phyloP scores from a whole-genome alignment of 1,140 invertebrate genomes.

The Dendroctonus ponderosae region DNA sequence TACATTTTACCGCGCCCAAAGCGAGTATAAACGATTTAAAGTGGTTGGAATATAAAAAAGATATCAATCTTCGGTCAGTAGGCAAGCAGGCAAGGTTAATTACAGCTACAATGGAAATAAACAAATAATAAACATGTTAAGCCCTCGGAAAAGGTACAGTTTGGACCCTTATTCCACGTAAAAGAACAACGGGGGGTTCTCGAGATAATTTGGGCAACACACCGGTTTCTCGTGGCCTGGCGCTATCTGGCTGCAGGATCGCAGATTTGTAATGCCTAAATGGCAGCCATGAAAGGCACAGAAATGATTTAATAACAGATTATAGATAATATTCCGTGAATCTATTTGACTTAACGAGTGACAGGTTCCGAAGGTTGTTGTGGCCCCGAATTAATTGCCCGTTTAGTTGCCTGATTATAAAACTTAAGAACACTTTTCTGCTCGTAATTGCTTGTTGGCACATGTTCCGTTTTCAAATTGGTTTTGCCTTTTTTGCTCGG shows the following conservation, averaged over 20 bases:
- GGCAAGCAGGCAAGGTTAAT: too few species aligned
- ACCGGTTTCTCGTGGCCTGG: constrained; percentile 19
- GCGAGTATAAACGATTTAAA: too few species aligned
- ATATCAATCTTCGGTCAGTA: too few species aligned
- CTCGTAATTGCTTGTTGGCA: constrained; percentile 20
- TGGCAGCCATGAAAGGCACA: constrained; percentile 31
- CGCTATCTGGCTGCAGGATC: constrained; percentile 24
- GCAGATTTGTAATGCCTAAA: constrained; percentile 31
- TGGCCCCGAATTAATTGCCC: constrained; percentile 16
- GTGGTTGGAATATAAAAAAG: too few species aligned
- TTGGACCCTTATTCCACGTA: constrained; percentile 28
- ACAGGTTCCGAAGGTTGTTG: constrained; percentile 21
- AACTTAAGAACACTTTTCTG: constrained; percentile 3
- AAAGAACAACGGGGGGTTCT: constrained; percentile 12
- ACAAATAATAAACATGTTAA: constrained; percentile 25
- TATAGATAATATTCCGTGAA: constrained; percentile 33
- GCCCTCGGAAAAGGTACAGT: constrained; percentile 1
- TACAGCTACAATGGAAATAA: neutral
- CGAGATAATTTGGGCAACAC: constrained; percentile 25
- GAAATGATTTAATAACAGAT: constrained; percentile 34
- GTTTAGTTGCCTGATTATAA: constrained; percentile 22
- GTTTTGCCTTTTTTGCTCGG: too few species aligned
- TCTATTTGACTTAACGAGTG: constrained; percentile 32
- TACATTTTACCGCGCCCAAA: too few species aligned
- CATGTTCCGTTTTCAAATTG: neutral